A percentile compares a stretch with the other conserved stretches of the same genome.
These are phyloP conservation scores for Myotis daubentonii DNA, from an alignment of 2,797 vertebrate species.

Conservation along the genomic window DNA sequence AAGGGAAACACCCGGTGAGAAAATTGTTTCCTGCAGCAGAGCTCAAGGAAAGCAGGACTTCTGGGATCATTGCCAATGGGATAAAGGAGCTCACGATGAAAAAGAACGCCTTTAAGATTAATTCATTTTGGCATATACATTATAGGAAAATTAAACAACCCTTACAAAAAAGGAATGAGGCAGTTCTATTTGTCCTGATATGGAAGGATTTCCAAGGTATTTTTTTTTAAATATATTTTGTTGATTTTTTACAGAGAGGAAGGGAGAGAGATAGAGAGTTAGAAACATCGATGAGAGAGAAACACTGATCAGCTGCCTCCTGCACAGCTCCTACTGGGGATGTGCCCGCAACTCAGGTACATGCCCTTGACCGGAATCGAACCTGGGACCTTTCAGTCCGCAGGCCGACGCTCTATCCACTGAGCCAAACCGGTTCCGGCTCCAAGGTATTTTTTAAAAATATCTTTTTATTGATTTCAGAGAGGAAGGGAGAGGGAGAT, in stretches of 20 bases:
- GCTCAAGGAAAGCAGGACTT: not conserved
- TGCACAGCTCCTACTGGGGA: too few species aligned
- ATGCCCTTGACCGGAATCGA: too few species aligned
- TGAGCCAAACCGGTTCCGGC: too few species aligned
- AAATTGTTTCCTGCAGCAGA: not conserved
- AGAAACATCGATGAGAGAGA: too few species aligned
- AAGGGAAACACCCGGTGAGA: not conserved
- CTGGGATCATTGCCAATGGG: not conserved
- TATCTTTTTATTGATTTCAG: not conserved
- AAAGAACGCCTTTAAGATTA: not conserved
- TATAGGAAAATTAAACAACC: not conserved
- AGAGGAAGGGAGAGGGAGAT: not conserved
- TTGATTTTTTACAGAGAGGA: too few species aligned
- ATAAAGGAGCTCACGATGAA: not conserved
- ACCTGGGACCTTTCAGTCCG: too few species aligned
- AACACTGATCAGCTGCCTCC: too few species aligned
- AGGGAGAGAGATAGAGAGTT: too few species aligned
- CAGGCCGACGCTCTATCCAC: too few species aligned
- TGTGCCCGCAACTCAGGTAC: too few species aligned
- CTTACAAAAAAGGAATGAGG: not conserved
- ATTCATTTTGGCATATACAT: not conserved
- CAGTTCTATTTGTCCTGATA: conserved; percentile 12
- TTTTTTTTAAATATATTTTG: too few species aligned
- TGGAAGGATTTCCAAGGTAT: not conserved
- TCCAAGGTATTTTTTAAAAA: too few species aligned